phyloP scores from a whole-genome alignment of 2,888 invertebrate genomes.

The Acleris emargana region DNA sequence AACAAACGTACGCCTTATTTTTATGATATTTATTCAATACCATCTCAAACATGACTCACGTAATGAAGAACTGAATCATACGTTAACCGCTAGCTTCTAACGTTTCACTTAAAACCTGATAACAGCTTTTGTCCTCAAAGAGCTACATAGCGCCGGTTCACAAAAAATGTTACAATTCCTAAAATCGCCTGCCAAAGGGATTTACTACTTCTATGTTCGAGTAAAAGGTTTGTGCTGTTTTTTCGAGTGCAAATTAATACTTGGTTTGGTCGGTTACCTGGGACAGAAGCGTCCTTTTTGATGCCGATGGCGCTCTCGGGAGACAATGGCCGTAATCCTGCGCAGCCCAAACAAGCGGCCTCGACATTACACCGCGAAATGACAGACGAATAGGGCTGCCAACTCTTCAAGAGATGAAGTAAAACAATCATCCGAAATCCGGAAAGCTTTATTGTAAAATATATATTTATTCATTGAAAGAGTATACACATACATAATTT shows the following conservation, averaged over 20 bases:
- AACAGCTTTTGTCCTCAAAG: constrained; percentile 54
- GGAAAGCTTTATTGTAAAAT: no score
- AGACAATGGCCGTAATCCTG: constrained; percentile 69
- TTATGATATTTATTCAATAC: no score
- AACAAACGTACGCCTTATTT: no score
- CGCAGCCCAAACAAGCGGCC: constrained; percentile 67
- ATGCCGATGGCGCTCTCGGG: constrained; percentile 69
- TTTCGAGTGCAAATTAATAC: constrained; percentile 7
- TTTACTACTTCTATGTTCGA: constrained; percentile 6
- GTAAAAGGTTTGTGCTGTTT: constrained; percentile 1
- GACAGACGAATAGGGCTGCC: no score
- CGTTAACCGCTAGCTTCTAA: constrained; percentile 65
- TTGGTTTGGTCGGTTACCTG: constrained; percentile 30
- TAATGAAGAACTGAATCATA: constrained; percentile 58
- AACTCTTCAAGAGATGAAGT: no score
- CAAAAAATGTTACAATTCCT: constrained; percentile 39
- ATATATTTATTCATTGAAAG: no score
- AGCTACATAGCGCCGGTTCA: constrained; percentile 46
- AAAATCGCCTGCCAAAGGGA: neutral
- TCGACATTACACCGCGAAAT: constrained; percentile 56
- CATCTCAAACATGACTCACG: constrained; percentile 55
- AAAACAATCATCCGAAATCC: no score
- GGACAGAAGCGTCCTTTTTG: constrained; percentile 59
- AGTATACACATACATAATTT: no score
- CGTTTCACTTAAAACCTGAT: constrained; percentile 63